Conservation (phyloP, 2,113 vertebrate species). For the Thalassoma bifasciatum region DNA sequence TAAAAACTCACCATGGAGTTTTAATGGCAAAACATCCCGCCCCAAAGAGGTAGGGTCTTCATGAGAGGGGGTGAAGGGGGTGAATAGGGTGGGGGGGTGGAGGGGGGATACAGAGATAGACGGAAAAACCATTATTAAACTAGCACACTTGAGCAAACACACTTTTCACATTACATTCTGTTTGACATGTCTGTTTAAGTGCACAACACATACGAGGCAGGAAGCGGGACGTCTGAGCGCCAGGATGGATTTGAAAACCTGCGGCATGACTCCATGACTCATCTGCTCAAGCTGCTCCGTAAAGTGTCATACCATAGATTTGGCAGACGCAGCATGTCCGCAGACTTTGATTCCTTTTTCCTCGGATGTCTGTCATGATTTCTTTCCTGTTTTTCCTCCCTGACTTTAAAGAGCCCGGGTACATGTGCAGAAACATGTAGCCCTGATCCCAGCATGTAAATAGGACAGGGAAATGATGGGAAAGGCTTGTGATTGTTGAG, state of each 20-base stretch:
- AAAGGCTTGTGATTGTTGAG: constrained; percentile 52
- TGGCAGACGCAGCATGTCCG: constrained; percentile 60
- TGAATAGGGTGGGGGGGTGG: not conserved
- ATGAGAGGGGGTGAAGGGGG: constrained; percentile 48
- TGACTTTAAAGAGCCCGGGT: constrained; percentile 8
- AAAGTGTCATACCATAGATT: constrained; percentile 71
- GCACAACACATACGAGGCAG: constrained; percentile 64
- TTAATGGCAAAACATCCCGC: constrained; percentile 99
- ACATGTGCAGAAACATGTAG: constrained; percentile 34
- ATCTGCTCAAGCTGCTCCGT: constrained; percentile 54
- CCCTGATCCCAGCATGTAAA: constrained; percentile 15
- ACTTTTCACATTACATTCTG: constrained; percentile 77
- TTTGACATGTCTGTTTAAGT: constrained; percentile 76
- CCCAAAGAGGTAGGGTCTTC: constrained; percentile 99
- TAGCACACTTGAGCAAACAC: constrained; percentile 76
- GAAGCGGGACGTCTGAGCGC: constrained; percentile 62
- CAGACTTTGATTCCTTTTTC: constrained; percentile 28
- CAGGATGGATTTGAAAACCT: constrained; percentile 69
- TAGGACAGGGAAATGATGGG: constrained; percentile 29
- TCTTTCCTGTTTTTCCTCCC: not conserved
- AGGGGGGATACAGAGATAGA: constrained; percentile 90
- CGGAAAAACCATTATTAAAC: constrained; percentile 89
- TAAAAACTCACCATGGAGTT: constrained; percentile 99
- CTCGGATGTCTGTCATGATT: constrained; percentile 53
- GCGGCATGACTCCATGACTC: constrained; percentile 61